phyloP scores from a whole-genome alignment of 2,888 invertebrate genomes.

The Cryptus viduatorius region DNA sequence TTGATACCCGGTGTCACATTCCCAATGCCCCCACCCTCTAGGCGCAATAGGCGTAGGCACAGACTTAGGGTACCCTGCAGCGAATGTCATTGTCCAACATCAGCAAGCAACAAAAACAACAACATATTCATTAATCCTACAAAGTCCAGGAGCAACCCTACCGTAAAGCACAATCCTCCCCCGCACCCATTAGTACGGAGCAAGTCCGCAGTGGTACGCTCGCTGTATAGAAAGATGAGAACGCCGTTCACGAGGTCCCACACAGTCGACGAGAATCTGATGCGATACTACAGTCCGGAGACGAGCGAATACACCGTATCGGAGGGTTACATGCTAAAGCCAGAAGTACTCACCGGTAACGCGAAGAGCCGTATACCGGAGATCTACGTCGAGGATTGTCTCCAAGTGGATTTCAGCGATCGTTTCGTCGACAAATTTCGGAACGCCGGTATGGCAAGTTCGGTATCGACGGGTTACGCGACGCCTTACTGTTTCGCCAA shows the following conservation, averaged over 20 bases:
- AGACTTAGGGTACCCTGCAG: slow-evolving; percentile 84
- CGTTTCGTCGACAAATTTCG: slow-evolving; percentile 79
- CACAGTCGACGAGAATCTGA: slow-evolving; percentile 83
- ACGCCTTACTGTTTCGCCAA: slow-evolving; percentile 19
- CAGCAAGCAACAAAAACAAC: slow-evolving; percentile 74
- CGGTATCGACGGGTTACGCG: slow-evolving; percentile 31
- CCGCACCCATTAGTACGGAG: slow-evolving; percentile 84
- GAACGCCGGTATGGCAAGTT: not conserved
- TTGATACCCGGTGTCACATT: slow-evolving; percentile 85
- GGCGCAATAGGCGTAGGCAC: slow-evolving; percentile 85
- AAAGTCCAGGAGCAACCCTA: slow-evolving; percentile 70
- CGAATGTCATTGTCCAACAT: slow-evolving; percentile 83
- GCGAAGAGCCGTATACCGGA: slow-evolving; percentile 79
- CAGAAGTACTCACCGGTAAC: slow-evolving; percentile 73
- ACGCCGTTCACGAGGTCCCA: slow-evolving; percentile 84
- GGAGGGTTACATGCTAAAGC: slow-evolving; percentile 80
- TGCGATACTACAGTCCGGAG: slow-evolving; percentile 82
- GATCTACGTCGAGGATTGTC: slow-evolving; percentile 82
- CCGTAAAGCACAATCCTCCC: slow-evolving; percentile 71
- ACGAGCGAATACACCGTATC: slow-evolving; percentile 82
- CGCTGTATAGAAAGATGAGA: slow-evolving; percentile 84
- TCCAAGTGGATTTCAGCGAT: slow-evolving; percentile 80
- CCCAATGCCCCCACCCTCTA: slow-evolving; percentile 83
- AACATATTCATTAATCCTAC: slow-evolving; percentile 66
- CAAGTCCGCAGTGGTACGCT: slow-evolving; percentile 85